Evolutionary conservation across 2,113 vertebrate species (phyloP).

Genomic region (Lichenostomus cassidix): DNA sequence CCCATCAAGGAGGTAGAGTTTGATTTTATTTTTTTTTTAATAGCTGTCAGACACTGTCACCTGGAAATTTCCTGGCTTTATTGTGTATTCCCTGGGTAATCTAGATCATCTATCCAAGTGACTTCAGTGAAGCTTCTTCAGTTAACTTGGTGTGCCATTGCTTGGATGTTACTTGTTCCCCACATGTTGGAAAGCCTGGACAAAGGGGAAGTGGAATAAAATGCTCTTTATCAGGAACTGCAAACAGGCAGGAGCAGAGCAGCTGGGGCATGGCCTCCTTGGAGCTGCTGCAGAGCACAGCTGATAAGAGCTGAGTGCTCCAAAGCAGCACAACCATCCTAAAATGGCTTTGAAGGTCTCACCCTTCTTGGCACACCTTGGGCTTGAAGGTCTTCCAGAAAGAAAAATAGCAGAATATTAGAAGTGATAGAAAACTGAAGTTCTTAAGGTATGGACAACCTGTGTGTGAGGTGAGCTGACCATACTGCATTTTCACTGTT

Average conservation of each 20-base stretch:
- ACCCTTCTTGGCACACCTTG: not conserved
- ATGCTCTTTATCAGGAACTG: conserved; percentile 42
- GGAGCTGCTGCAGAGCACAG: not conserved
- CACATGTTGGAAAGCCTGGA: fast-evolving
- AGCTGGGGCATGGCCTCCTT: not conserved
- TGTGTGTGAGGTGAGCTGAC: not conserved
- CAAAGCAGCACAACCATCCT: not conserved
- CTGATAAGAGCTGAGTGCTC: conserved; percentile 42
- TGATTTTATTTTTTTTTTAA: not conserved
- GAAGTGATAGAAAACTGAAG: not conserved
- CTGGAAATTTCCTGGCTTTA: not conserved
- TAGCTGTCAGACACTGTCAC: not conserved
- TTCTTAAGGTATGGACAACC: not conserved
- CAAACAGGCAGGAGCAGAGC: not conserved
- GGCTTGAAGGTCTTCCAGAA: not conserved
- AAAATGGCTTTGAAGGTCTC: not conserved
- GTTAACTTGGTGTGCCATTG: not conserved
- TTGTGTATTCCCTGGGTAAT: not conserved
- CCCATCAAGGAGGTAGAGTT: not conserved
- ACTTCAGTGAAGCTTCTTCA: not conserved
- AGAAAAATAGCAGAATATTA: not conserved
- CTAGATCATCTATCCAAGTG: not conserved
- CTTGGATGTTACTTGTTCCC: not conserved
- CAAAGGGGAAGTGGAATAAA: not conserved
- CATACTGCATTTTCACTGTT: not conserved